These are phyloP conservation scores for Helicoverpa armigera DNA, from an alignment of 1,140 invertebrate genomes.

Conservation along the genomic window DNA sequence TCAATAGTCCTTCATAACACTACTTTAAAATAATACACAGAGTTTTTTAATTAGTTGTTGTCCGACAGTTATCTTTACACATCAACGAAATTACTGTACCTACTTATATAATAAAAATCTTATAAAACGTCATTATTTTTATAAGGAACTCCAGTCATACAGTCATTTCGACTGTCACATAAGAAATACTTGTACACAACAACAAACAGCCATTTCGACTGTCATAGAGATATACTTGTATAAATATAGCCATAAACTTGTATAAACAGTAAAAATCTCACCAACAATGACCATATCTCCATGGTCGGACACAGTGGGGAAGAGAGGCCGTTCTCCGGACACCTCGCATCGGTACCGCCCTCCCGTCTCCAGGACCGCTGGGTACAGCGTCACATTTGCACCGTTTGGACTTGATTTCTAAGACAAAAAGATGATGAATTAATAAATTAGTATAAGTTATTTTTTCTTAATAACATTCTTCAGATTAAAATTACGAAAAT, in stretches of 20 bases:
- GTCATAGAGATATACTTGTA: neutral
- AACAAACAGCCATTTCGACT: too few species aligned
- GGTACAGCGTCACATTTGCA: slow-evolving; percentile 90
- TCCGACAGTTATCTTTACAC: too few species aligned
- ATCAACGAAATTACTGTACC: too few species aligned
- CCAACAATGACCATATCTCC: slow-evolving; percentile 94
- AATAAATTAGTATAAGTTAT: neutral
- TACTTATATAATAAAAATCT: too few species aligned
- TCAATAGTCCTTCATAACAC: too few species aligned
- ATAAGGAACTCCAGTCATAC: too few species aligned
- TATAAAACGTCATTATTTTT: too few species aligned
- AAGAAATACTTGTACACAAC: neutral
- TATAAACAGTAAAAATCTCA: slow-evolving; percentile 53
- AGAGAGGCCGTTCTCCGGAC: slow-evolving; percentile 94
- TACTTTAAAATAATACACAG: too few species aligned
- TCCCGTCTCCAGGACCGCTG: slow-evolving; percentile 91
- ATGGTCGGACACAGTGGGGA: slow-evolving; percentile 94
- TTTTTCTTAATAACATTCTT: neutral
- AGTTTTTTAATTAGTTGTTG: too few species aligned
- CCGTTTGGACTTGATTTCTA: slow-evolving; percentile 92
- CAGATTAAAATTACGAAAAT: too few species aligned
- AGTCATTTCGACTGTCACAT: too few species aligned
- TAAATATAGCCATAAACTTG: too few species aligned
- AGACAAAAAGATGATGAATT: neutral
- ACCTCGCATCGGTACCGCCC: slow-evolving; percentile 95